Evolutionary conservation across 2,113 vertebrate genomes (phyloP).

Genomic region (Solenodon paradoxus): DNA sequence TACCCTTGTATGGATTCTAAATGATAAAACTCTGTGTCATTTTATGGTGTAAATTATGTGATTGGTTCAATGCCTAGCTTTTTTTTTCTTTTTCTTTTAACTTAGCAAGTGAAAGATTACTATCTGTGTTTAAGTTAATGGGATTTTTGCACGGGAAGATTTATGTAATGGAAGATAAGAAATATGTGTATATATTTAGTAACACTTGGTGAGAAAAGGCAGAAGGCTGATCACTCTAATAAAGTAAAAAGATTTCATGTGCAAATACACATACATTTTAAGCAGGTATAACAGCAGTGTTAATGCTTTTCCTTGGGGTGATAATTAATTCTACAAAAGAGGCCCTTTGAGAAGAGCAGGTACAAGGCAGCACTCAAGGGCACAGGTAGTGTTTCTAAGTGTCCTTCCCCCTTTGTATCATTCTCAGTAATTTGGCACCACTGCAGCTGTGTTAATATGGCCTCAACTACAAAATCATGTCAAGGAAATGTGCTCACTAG

Average conservation of each 20-base stretch:
- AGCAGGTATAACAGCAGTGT: not conserved
- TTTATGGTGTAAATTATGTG: not conserved
- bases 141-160: slow-evolving; percentile 32
- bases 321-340: not conserved
- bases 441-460: no score
- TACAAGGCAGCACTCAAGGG: not conserved
- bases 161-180: slow-evolving; percentile 59
- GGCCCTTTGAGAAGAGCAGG: not conserved
- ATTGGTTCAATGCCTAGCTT: not conserved
- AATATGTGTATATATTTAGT: slow-evolving; percentile 61
- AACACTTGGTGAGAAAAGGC: slow-evolving; percentile 42
- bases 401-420: not conserved
- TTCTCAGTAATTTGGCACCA: not conserved
- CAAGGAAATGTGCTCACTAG: not conserved
- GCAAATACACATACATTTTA: not conserved
- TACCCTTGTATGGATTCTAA: not conserved
- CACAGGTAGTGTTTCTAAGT: not conserved
- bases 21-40: not conserved
- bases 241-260: not conserved
- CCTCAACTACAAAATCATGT: not conserved
- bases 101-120: slow-evolving; percentile 36
- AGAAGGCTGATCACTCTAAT: not conserved
- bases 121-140: slow-evolving; percentile 48
- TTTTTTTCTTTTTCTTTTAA: not conserved
- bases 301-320: not conserved